Evolutionary conservation across 2,888 invertebrate species (phyloP).

Genomic region (Ceraclea dissimilis): DNA sequence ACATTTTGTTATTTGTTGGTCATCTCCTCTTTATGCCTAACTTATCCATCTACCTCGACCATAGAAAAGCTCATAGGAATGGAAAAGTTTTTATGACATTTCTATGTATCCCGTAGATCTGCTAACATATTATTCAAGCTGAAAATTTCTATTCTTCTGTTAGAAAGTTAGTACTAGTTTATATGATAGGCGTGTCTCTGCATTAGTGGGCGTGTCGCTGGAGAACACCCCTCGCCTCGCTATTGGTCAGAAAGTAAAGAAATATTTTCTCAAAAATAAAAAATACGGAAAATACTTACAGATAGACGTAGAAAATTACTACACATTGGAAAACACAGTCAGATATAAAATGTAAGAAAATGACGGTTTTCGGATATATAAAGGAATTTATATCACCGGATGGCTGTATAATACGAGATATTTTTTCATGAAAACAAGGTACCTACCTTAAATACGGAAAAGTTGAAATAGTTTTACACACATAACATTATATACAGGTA

Average conservation of each 20-base stretch:
- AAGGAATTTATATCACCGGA: slow-evolving; percentile 1
- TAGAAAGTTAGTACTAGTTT: neutral
- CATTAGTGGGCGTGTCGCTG: slow-evolving; percentile 3
- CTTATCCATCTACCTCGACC: too few relatives aligned
- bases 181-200: neutral
- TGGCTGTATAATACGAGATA: neutral
- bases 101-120: neutral
- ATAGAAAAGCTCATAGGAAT: too few relatives aligned
- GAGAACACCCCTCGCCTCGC: neutral
- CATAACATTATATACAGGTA: neutral
- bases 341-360: slow-evolving; percentile 3
- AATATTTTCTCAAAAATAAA: slow-evolving; percentile 2
- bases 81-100: neutral
- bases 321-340: neutral
- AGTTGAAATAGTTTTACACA: neutral
- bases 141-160: neutral
- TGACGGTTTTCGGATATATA: slow-evolving; percentile 5
- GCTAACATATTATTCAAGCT: neutral
- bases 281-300: slow-evolving; percentile 1
- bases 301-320: neutral
- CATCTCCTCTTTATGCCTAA: too few relatives aligned
- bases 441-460: neutral
- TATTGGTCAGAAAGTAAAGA: slow-evolving; percentile 3
- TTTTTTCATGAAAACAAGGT: neutral
- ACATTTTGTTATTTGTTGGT: too few relatives aligned